phyloP scores from a whole-genome alignment of 2,797 vertebrate genomes.

The Danio choprae region DNA sequence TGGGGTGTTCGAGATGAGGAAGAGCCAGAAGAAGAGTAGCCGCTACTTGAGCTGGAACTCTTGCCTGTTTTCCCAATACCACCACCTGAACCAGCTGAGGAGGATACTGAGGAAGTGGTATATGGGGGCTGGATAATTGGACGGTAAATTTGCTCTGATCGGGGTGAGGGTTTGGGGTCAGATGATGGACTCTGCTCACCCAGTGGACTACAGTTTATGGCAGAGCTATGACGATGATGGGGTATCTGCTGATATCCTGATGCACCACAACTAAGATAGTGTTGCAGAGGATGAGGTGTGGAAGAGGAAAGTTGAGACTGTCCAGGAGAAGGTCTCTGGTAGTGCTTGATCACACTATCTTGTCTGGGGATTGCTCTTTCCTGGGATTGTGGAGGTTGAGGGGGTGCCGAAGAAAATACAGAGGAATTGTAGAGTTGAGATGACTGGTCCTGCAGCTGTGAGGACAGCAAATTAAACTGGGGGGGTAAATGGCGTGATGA shows the following conservation, averaged over 20 bases:
- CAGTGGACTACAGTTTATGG: conserved; percentile 86
- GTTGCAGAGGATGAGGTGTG: conserved; percentile 83
- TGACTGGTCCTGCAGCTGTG: conserved; percentile 82
- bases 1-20: conserved; percentile 78
- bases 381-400: conserved; percentile 75
- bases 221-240: conserved; percentile 76
- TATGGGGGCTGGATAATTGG: conserved; percentile 87
- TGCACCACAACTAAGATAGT: conserved; percentile 86
- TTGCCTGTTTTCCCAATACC: conserved; percentile 69
- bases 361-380: conserved; percentile 86
- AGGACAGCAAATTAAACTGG: conserved; percentile 89
- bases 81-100: conserved; percentile 63
- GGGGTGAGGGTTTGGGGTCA: conserved; percentile 73
- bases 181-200: conserved; percentile 84
- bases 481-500: conserved; percentile 83
- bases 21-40: conserved; percentile 81
- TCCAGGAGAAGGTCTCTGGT: conserved; percentile 81
- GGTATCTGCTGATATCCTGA: conserved; percentile 84
- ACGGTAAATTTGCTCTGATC: conserved; percentile 80
- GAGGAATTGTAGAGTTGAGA: conserved; percentile 88
- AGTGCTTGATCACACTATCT: conserved; percentile 93
- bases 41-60: conserved; percentile 75
- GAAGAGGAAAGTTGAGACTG: conserved; percentile 81
- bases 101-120: conserved; percentile 69
- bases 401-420: conserved; percentile 80